A percentile compares a stretch with the other conserved stretches of the same genome.
Evolutionary conservation across 1,140 invertebrate genomes (phyloP).

Genomic region (Heterodera schachtii): DNA sequence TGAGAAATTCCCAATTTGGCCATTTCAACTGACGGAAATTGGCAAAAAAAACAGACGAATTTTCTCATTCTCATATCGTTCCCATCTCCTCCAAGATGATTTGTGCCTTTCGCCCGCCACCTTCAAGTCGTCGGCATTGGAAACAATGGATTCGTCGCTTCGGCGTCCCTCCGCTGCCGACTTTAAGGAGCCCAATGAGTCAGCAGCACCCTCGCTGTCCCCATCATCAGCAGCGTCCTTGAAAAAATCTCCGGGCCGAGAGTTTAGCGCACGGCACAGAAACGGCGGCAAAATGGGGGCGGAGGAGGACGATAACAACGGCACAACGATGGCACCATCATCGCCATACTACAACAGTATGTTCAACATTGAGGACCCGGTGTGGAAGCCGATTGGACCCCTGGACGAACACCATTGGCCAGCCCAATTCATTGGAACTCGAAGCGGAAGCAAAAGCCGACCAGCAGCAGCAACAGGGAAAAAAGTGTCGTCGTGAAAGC

Average conservation of each 20-base stretch:
- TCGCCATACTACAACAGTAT: neutral
- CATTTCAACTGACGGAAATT: too few species aligned
- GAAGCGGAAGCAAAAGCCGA: too few species aligned
- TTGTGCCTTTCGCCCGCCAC: neutral
- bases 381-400: slow-evolving; percentile 27
- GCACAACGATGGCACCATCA: neutral
- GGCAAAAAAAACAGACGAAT: too few species aligned
- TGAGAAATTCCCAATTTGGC: too few species aligned
- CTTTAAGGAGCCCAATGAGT: too few species aligned
- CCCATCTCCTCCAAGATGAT: neutral
- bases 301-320: neutral
- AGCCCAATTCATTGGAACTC: neutral
- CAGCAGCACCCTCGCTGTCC: too few species aligned
- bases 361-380: slow-evolving; percentile 24
- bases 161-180: too few species aligned
- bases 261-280: neutral
- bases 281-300: neutral
- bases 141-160: too few species aligned
- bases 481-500: neutral
- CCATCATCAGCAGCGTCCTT: neutral
- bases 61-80: neutral
- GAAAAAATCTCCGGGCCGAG: slow-evolving; percentile 20
- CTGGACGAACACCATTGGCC: slow-evolving; percentile 17
- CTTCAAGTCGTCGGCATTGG: too few species aligned
- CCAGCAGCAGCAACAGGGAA: too few species aligned